These are phyloP conservation scores for Falco peregrinus DNA, from an alignment of 2,797 vertebrate genomes.

Conservation along the genomic window DNA sequence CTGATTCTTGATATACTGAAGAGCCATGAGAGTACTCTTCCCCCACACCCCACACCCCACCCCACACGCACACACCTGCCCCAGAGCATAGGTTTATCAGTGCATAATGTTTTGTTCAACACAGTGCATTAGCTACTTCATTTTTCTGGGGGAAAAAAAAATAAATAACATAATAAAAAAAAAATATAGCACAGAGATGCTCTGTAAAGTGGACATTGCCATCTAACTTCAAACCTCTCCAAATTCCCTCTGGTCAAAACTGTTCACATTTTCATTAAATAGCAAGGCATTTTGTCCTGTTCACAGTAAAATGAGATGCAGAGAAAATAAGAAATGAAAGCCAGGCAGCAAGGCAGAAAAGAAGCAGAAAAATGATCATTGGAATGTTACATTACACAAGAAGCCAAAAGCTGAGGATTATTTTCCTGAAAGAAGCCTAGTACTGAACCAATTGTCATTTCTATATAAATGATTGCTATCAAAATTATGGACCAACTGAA, in stretches of 20 bases:
- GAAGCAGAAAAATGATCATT: neutral
- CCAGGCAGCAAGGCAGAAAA: neutral
- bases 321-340: neutral
- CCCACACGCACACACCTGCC: too few species aligned
- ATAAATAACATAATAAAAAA: too few species aligned
- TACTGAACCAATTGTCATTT: neutral
- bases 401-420: neutral
- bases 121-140: accelerated
- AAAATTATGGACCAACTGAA: neutral
- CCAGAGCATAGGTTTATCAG: neutral
- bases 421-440: neutral
- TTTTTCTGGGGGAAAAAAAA: neutral
- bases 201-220: neutral
- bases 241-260: neutral
- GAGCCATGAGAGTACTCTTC: neutral
- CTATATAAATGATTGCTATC: neutral
- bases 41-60: neutral
- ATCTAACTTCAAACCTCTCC: neutral
- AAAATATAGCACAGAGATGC: neutral
- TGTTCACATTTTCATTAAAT: neutral
- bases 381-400: neutral
- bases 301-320: neutral
- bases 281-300: neutral
- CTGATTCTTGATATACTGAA: neutral
- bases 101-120: neutral